These are phyloP conservation scores for Formicarius rufipectus DNA, from an alignment of 2,113 vertebrate species.

Conservation along the genomic window DNA sequence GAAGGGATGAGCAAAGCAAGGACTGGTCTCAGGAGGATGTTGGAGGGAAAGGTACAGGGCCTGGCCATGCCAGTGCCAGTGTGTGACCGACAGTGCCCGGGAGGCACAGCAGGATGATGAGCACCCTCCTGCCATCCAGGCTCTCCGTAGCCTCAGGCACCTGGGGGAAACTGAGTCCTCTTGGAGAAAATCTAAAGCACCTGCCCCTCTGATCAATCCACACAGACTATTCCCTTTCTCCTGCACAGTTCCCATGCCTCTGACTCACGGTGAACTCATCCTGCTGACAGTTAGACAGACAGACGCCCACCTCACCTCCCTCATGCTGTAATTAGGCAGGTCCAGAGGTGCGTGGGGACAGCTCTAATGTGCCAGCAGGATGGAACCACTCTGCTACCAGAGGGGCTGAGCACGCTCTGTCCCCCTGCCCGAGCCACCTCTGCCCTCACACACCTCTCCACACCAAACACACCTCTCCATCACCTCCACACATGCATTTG, in stretches of 20 bases:
- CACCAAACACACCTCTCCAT: accelerated
- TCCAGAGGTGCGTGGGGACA: accelerated
- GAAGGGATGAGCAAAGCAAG: accelerated
- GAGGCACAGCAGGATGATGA: neutral
- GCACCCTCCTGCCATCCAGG: neutral
- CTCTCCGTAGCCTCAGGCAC: neutral
- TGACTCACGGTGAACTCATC: neutral
- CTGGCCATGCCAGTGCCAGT: accelerated
- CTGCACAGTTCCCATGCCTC: neutral
- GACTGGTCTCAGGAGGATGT: neutral
- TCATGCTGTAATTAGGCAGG: neutral
- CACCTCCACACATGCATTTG: accelerated
- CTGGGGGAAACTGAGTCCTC: accelerated
- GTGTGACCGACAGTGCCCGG: neutral
- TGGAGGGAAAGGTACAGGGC: accelerated
- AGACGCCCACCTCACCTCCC: neutral
- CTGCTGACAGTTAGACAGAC: neutral
- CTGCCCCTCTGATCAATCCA: neutral
- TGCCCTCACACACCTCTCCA: neutral
- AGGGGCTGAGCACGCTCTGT: neutral
- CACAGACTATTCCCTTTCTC: neutral
- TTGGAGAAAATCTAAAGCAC: accelerated
- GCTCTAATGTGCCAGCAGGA: neutral
- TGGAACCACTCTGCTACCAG: accelerated
- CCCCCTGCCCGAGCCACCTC: neutral